These are phyloP conservation scores for Drosophila kurseongensis DNA, from an alignment of 1,140 invertebrate species.

Conservation along the genomic window DNA sequence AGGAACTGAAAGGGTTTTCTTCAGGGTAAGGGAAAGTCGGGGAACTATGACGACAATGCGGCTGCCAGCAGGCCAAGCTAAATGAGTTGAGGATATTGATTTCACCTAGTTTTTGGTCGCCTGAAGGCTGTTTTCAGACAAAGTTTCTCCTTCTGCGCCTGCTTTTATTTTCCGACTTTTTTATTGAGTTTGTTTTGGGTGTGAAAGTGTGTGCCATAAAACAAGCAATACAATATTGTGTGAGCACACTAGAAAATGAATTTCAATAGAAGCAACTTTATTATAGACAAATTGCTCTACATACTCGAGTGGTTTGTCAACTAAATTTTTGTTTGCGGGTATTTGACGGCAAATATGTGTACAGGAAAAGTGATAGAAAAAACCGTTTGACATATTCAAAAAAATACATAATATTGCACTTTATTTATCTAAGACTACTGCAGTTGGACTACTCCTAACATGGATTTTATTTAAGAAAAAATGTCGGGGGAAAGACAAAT, in stretches of 20 bases:
- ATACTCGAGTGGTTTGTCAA: constrained; percentile 42
- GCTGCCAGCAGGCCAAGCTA: constrained; percentile 43
- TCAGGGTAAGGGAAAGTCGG: constrained; percentile 13
- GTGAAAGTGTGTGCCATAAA: constrained; percentile 38
- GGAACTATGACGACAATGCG: constrained; percentile 48
- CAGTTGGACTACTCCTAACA: no score
- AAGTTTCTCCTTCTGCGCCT: constrained; percentile 5
- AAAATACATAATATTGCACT: background rate
- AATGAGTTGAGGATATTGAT: constrained; percentile 76
- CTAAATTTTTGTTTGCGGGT: constrained; percentile 14
- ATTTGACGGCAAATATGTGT: background rate
- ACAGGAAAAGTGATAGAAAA: background rate
- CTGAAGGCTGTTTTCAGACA: constrained; percentile 33
- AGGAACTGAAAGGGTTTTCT: constrained; percentile 48
- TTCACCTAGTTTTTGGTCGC: constrained; percentile 67
- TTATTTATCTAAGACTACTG: no score
- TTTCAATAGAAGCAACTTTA: constrained; percentile 35
- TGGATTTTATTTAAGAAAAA: no score
- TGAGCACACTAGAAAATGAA: constrained; percentile 38
- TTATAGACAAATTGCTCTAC: constrained; percentile 48
- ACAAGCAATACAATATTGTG: constrained; percentile 50
- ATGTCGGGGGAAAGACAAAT: no score
- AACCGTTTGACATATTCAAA: background rate
- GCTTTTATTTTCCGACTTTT: constrained; percentile 20
- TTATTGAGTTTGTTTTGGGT: constrained; percentile 35